Conservation (phyloP, 2,888 invertebrate genomes). For the Meganola albula region DNA sequence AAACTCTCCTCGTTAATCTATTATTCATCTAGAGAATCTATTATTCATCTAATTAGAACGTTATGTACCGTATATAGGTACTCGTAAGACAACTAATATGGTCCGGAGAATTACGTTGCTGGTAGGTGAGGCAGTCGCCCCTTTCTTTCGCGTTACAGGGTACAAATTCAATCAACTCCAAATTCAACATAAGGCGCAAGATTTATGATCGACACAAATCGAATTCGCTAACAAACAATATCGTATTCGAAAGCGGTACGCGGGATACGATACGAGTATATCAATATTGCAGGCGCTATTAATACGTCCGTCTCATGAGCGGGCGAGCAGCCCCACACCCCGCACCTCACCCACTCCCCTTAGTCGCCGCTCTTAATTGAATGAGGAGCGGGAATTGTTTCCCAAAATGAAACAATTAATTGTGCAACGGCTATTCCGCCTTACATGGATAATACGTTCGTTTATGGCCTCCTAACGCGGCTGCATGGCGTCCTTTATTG, state of each 20-base stretch:
- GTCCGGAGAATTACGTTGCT: slow-evolving; percentile 18
- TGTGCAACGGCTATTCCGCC: slow-evolving; percentile 78
- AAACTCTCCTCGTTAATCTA: slow-evolving; percentile 44
- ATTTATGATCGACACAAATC: slow-evolving; percentile 78
- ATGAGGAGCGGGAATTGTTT: slow-evolving; percentile 79
- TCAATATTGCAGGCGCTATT: slow-evolving; percentile 78
- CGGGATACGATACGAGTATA: slow-evolving; percentile 73
- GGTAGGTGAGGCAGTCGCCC: slow-evolving; percentile 16
- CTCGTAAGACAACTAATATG: no score
- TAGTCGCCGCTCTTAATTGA: slow-evolving; percentile 77
- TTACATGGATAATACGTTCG: slow-evolving; percentile 79
- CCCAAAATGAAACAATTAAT: slow-evolving; percentile 79
- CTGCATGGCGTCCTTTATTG: slow-evolving; percentile 76
- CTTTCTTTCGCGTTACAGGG: slow-evolving; percentile 44
- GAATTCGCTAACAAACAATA: slow-evolving; percentile 77
- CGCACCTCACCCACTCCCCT: slow-evolving; percentile 45
- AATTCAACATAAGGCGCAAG: slow-evolving; percentile 76
- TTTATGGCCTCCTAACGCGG: slow-evolving; percentile 77
- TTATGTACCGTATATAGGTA: slow-evolving; percentile 5
- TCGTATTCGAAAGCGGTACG: slow-evolving; percentile 71
- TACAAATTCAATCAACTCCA: slow-evolving; percentile 69
- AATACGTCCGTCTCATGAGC: slow-evolving; percentile 77
- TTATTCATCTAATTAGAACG: slow-evolving; percentile 58
- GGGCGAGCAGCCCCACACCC: slow-evolving; percentile 46
- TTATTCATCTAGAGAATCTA: slow-evolving; percentile 56